Evolutionary conservation across 1,140 invertebrate genomes (phyloP).

Genomic region (Batillaria attramentaria): DNA sequence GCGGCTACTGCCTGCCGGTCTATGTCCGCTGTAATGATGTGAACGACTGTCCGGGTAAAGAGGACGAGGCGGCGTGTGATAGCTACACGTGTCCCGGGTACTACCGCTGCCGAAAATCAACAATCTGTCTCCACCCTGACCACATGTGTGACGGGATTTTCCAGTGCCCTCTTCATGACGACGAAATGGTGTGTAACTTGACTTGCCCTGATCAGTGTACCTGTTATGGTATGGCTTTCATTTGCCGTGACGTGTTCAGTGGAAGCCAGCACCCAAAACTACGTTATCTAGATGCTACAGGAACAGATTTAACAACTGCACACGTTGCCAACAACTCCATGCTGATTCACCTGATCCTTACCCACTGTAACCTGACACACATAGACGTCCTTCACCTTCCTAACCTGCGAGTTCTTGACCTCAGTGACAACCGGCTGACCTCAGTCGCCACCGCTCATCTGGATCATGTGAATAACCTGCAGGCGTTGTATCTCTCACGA

Average conservation of each 20-base stretch:
- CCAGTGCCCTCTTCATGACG: slow-evolving; percentile 35
- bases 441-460: not conserved
- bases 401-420: slow-evolving; percentile 31
- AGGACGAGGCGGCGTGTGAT: too few species aligned
- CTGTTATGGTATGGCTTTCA: slow-evolving; percentile 27
- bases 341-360: slow-evolving; percentile 27
- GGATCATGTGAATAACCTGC: not conserved
- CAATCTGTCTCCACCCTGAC: slow-evolving; percentile 12
- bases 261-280: not conserved
- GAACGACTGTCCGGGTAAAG: too few species aligned
- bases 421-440: slow-evolving; percentile 6
- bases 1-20: too few species aligned
- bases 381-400: not conserved
- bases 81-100: too few species aligned
- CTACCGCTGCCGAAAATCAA: too few species aligned
- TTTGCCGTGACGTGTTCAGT: not conserved
- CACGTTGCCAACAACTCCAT: not conserved
- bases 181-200: slow-evolving; percentile 32
- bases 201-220: slow-evolving; percentile 29
- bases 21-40: too few species aligned
- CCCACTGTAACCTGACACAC: not conserved
- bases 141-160: slow-evolving; percentile 32
- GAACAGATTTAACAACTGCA: not conserved
- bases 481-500: not conserved
- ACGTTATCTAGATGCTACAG: slow-evolving; percentile 11